Evolutionary conservation across 2,797 vertebrate species (phyloP).

Genomic region (Gorsachius magnificus): DNA sequence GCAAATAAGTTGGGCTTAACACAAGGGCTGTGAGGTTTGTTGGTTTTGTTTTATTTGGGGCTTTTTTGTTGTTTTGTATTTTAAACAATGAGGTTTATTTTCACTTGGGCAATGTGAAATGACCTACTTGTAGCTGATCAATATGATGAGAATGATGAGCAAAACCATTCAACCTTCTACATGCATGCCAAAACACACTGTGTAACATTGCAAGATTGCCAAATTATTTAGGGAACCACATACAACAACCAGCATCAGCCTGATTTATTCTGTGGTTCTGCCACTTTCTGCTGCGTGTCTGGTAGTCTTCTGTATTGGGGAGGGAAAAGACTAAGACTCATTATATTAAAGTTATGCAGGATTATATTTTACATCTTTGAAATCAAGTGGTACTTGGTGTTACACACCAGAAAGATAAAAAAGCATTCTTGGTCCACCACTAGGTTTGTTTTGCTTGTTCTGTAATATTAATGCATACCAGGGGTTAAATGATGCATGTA

Average conservation of each 20-base stretch:
- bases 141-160: not conserved
- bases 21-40: not conserved
- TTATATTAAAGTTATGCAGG: not conserved
- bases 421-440: not conserved
- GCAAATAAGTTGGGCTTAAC: not conserved
- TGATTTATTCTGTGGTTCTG: not conserved
- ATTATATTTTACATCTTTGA: not conserved
- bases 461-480: not conserved
- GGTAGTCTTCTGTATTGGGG: not conserved
- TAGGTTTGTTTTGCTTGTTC: not conserved
- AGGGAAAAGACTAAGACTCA: not conserved
- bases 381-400: not conserved
- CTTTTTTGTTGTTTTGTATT: not conserved
- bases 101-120: not conserved
- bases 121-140: not conserved
- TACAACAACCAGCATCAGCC: not conserved
- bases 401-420: not conserved
- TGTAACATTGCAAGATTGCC: not conserved
- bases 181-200: not conserved
- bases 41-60: not conserved
- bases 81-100: not conserved
- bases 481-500: not conserved
- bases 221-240: not conserved
- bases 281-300: not conserved
- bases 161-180: not conserved